Percentiles rank a stretch among this genome's conserved stretches.
These are phyloP conservation scores for Crepidodera aurea DNA, from an alignment of 2,888 invertebrate genomes.

Conservation along the genomic window DNA sequence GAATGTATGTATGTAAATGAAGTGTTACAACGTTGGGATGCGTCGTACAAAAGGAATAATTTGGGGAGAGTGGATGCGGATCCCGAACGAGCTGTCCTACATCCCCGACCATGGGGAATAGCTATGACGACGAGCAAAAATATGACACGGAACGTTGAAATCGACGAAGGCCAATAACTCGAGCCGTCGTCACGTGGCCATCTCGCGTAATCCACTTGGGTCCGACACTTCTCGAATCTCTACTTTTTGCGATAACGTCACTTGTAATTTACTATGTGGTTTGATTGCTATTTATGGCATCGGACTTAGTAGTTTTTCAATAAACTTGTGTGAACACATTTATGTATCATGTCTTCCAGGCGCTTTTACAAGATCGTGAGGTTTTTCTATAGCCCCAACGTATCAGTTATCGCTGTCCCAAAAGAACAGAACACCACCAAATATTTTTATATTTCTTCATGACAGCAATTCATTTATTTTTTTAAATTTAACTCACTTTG, in stretches of 20 bases:
- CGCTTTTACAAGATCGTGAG: constrained; percentile 13
- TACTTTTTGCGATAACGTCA: constrained; percentile 59
- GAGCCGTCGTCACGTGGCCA: constrained; percentile 57
- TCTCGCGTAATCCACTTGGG: constrained; percentile 60
- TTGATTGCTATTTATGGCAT: constrained; percentile 58
- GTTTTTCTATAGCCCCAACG: background rate
- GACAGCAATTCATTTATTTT: no score
- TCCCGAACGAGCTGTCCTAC: constrained; percentile 4
- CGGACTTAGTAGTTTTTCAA: constrained; percentile 52
- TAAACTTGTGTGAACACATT: constrained; percentile 45
- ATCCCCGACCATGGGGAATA: constrained; percentile 35
- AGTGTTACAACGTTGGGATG: background rate
- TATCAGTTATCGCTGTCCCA: no score
- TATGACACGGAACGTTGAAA: constrained; percentile 58
- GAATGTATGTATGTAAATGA: constrained; percentile 3
- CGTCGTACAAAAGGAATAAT: constrained; percentile 8
- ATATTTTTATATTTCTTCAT: no score
- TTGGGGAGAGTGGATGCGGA: background rate
- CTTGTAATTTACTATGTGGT: constrained; percentile 59
- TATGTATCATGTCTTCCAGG: constrained; percentile 41
- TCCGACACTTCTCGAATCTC: constrained; percentile 57
- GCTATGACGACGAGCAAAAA: constrained; percentile 48
- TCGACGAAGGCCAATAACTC: constrained; percentile 59
- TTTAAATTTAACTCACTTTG: no score
- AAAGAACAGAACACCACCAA: no score